Percentiles rank a stretch among this genome's conserved stretches.
Conservation (phyloP, 2,113 vertebrate genomes). For the Chaetura pelagica region DNA sequence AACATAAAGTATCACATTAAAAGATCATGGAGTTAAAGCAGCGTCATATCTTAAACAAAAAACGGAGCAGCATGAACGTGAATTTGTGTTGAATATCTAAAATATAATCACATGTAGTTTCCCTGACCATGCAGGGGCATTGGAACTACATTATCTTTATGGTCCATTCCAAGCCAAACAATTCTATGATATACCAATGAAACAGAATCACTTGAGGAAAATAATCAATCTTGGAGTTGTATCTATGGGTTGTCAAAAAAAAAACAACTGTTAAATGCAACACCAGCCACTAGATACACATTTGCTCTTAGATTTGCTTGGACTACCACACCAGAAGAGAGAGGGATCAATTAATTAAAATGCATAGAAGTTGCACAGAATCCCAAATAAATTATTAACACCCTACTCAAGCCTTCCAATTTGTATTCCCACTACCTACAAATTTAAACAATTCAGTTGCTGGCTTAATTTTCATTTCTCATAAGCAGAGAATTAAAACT, state of each 20-base stretch:
- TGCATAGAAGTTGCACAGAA: not conserved
- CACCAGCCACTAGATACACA: not conserved
- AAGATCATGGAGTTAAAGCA: not conserved
- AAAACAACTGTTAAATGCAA: not conserved
- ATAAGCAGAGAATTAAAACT: not conserved
- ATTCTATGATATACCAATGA: not conserved
- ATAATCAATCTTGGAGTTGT: not conserved
- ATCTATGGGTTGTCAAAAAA: not conserved
- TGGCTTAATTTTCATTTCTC: not conserved
- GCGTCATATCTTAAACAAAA: not conserved
- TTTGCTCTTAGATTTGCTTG: not conserved
- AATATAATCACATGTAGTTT: not conserved
- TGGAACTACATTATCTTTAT: no score
- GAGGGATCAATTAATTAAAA: not conserved
- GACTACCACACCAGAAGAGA: not conserved
- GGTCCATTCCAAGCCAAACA: no score
- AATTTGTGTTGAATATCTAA: not conserved
- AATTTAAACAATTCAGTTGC: not conserved
- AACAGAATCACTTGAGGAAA: not conserved
- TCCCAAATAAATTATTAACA: not conserved
- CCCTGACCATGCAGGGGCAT: no score
- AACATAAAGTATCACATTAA: not conserved
- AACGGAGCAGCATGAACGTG: not conserved
- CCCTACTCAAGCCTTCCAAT: not conserved
- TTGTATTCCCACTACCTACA: not conserved